Evolutionary conservation across 2,113 vertebrate genomes (phyloP).

Genomic region (Pterocles burchelli): DNA sequence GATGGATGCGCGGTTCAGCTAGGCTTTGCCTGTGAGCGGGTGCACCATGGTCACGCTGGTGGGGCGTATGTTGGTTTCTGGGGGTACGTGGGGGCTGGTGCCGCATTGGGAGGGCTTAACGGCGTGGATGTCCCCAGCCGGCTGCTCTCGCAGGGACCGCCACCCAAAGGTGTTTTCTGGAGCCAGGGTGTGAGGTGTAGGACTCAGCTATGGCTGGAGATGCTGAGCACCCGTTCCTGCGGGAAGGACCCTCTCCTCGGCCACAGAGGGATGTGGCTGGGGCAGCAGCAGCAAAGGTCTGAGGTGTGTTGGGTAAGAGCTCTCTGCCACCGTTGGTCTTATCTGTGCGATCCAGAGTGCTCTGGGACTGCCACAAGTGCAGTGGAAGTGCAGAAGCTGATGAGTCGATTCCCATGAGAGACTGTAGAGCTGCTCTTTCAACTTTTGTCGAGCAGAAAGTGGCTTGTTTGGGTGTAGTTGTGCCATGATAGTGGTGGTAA

Average conservation of each 20-base stretch:
- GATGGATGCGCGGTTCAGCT: rapidly evolving
- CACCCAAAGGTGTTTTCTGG: not conserved
- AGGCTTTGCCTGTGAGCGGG: not conserved
- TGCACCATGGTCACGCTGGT: rapidly evolving
- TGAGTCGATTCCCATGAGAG: not conserved
- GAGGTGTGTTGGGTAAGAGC: not conserved
- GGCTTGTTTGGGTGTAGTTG: not conserved
- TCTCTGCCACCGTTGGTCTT: not conserved
- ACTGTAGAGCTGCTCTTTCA: not conserved
- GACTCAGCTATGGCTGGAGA: not conserved
- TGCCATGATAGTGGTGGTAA: not conserved
- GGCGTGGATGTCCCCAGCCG: not conserved
- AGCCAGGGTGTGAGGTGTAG: rapidly evolving
- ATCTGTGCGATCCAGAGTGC: not conserved
- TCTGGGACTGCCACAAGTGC: not conserved
- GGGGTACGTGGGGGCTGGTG: not conserved
- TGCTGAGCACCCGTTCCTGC: not conserved
- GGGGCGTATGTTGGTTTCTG: not conserved
- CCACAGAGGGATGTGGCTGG: not conserved
- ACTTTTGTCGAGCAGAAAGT: not conserved
- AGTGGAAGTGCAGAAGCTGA: not conserved
- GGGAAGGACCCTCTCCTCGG: not conserved
- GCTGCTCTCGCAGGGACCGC: not conserved
- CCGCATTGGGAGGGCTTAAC: not conserved
- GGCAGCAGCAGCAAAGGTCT: not conserved